phyloP scores from a whole-genome alignment of 2,797 vertebrate genomes.

The Dermochelys coriacea region DNA sequence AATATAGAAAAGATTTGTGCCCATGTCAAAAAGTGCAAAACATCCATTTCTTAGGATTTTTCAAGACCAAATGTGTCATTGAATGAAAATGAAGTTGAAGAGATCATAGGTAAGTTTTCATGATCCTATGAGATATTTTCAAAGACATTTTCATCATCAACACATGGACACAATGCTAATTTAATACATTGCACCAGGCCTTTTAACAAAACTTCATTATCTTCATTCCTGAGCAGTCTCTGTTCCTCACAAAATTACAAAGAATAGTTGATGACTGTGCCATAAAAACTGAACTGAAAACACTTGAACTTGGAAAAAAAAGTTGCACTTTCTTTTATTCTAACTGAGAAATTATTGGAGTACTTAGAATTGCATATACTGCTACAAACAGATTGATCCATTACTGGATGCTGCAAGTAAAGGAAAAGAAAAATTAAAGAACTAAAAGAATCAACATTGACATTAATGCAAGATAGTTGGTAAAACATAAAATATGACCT shows the following conservation, averaged over 20 bases:
- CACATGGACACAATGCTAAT: rapidly evolving
- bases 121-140: not conserved
- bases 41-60: not conserved
- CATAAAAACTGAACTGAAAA: not conserved
- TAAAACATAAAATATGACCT: not conserved
- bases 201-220: not conserved
- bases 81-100: not conserved
- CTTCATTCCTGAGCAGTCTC: not conserved
- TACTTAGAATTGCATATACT: not conserved
- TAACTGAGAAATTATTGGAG: not conserved
- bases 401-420: not conserved
- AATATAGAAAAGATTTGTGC: not conserved
- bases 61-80: not conserved
- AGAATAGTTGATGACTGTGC: not conserved
- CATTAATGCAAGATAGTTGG: not conserved
- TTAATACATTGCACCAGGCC: not conserved
- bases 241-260: not conserved
- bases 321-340: not conserved
- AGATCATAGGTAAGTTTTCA: not conserved
- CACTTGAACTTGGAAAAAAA: not conserved
- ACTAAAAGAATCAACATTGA: not conserved
- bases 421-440: not conserved
- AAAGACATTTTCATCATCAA: rapidly evolving
- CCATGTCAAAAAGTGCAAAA: not conserved
- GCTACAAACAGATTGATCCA: not conserved